Evolutionary conservation across 2,888 invertebrate genomes (phyloP).

Genomic region (Cylloceria caligata): DNA sequence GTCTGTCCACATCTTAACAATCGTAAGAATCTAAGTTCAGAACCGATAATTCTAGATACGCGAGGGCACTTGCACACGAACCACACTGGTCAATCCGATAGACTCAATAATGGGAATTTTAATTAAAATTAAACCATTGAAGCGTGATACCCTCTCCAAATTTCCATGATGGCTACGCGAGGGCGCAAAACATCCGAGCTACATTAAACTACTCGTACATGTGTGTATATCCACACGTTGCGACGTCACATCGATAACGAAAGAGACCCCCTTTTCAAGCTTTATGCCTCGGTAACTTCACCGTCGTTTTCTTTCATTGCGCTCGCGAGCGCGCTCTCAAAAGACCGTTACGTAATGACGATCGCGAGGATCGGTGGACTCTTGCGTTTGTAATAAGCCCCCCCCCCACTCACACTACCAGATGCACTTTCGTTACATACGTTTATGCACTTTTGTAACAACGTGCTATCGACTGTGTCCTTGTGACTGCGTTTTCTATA

Average conservation of each 20-base stretch:
- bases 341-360: conserved; percentile 78
- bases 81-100: no score
- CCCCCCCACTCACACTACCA: conserved; percentile 34
- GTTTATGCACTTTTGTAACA: conserved; percentile 37
- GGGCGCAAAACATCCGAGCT: no score
- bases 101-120: no score
- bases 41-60: no score
- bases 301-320: conserved; percentile 78
- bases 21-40: no score
- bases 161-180: no score
- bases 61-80: no score
- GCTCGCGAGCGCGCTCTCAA: conserved; percentile 63
- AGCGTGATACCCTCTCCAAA: no score
- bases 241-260: conserved; percentile 25
- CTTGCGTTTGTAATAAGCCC: conserved; percentile 54
- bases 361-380: conserved; percentile 63
- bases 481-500: not conserved
- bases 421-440: conserved; percentile 61
- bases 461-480: not conserved
- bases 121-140: no score
- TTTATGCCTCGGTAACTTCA: conserved; percentile 78
- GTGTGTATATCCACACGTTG: no score
- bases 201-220: no score
- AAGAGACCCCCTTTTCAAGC: conserved; percentile 63
- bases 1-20: no score